phyloP scores from a whole-genome alignment of 2,888 invertebrate genomes.

The Hedya salicella region DNA sequence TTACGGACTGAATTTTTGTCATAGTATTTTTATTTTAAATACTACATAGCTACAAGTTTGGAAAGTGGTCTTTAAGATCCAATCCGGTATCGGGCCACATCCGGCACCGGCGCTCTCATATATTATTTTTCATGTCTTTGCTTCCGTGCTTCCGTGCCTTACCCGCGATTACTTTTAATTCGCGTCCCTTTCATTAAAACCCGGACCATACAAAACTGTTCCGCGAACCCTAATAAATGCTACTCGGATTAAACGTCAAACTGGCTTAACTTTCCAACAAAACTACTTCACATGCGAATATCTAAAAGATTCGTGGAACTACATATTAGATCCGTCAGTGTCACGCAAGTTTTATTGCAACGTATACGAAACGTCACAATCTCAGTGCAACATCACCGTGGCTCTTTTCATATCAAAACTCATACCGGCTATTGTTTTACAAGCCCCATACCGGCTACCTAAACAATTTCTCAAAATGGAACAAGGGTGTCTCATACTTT shows the following conservation, averaged over 20 bases:
- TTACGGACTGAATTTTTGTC: no score
- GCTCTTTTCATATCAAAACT: constrained; percentile 62
- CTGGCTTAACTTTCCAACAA: background rate
- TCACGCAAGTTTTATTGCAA: constrained; percentile 80
- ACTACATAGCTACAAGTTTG: background rate
- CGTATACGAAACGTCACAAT: constrained; percentile 72
- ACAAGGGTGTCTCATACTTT: constrained; percentile 70
- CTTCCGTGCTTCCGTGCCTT: constrained; percentile 68
- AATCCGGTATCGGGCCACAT: constrained; percentile 65
- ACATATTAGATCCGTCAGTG: constrained; percentile 79
- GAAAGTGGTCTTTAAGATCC: constrained; percentile 52
- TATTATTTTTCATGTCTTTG: constrained; percentile 77
- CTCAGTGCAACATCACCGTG: constrained; percentile 58
- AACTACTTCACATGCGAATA: constrained; percentile 31
- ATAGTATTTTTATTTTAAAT: no score
- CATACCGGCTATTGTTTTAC: constrained; percentile 57
- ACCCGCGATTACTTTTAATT: constrained; percentile 77
- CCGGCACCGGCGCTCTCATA: constrained; percentile 60
- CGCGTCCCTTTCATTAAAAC: constrained; percentile 68
- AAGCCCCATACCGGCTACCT: constrained; percentile 69
- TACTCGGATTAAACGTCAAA: constrained; percentile 20
- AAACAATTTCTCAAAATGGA: constrained; percentile 77
- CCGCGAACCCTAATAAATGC: constrained; percentile 66
- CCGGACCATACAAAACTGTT: constrained; percentile 69
- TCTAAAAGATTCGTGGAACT: constrained; percentile 49